These are phyloP conservation scores for Pseudomyrmex cubaensis DNA, from an alignment of 1,140 invertebrate genomes.

Conservation along the genomic window DNA sequence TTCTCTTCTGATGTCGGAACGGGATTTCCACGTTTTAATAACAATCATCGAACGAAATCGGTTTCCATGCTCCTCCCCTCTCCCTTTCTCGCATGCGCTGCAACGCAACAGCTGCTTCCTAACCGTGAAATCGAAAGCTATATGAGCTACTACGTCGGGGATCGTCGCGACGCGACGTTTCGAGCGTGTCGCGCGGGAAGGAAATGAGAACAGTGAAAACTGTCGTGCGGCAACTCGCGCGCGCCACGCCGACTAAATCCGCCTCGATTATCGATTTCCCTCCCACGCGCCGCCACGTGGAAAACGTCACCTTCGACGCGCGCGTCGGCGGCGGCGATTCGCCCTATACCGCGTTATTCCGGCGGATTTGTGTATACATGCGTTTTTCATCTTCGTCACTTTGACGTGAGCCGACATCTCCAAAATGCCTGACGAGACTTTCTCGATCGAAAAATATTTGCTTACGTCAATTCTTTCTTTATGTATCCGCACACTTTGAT, in stretches of 20 bases:
- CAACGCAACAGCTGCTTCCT: background rate
- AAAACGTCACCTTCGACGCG: slow-evolving; percentile 22
- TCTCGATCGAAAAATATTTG: background rate
- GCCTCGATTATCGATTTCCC: slow-evolving; percentile 50
- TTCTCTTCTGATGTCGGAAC: too few relatives aligned
- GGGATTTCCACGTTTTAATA: background rate
- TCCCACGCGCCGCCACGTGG: slow-evolving; percentile 41
- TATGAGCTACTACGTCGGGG: background rate
- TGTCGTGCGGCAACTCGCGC: background rate
- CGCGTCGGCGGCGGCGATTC: slow-evolving; percentile 10
- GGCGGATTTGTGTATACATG: slow-evolving; percentile 1
- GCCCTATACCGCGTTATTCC: background rate
- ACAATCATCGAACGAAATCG: slow-evolving; percentile 7
- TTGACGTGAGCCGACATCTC: too few relatives aligned
- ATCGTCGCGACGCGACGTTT: background rate
- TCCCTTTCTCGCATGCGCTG: too few relatives aligned
- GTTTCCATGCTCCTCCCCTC: background rate
- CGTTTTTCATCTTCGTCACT: background rate
- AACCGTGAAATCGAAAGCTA: slow-evolving; percentile 30
- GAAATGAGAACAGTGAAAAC: slow-evolving; percentile 46
- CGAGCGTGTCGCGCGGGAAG: background rate
- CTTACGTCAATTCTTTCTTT: background rate
- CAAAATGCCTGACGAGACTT: background rate
- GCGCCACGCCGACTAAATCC: slow-evolving; percentile 31
- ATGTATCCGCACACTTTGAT: too few relatives aligned